Evolutionary conservation across 1,140 invertebrate species (phyloP), one percentile per base, ranked within the genome.

Genomic region (Drosophila chauvacae): DNA sequence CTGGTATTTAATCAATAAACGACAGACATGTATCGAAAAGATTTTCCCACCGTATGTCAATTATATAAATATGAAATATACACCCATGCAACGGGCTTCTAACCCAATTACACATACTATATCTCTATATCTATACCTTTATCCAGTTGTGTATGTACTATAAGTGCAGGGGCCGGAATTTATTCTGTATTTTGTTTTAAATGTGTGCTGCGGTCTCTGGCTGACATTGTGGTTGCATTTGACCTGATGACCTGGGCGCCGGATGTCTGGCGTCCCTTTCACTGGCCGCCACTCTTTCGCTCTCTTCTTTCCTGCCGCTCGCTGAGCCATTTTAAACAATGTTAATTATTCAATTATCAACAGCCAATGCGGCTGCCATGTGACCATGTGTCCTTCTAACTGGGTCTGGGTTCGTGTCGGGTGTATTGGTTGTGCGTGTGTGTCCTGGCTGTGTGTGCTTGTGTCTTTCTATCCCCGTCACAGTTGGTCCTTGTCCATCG

Each of bases 341-440:
- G 85, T 90, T 90, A 90, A 90, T 90, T 90, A 90, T 90, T 90
- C 85, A 90, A 90, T 90, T 90, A 90, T 79, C 85, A 90, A 90
- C 81, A 81, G 81, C 62, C 85, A 88, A 81, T 88, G 80, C 50
- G 65, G 57, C 57, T 47, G 56, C 76, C 80, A 62, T 73, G 73
- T 65, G 66, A 47, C 57, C 57, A 53, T 65, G 45, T 80, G 64
- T 81, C 51, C 81, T 64, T 79, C 75, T 75, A 88, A 75, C 70
- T 69, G 64, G 59, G 33, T 63, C 39, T 66, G 45, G 48, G 58
- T 47, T 26, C 48, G 39, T 48, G 63, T 20, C 23, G 45, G 23
- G 42, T 37, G 51, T 63, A 30, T 44, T 23, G 44, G 37, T 48
- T 66, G 35, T 69, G 50, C n/a, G 48, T 44, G 16, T 23, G 23